phyloP scores from a whole-genome alignment of 1,140 invertebrate species.

The Tribolium madens region DNA sequence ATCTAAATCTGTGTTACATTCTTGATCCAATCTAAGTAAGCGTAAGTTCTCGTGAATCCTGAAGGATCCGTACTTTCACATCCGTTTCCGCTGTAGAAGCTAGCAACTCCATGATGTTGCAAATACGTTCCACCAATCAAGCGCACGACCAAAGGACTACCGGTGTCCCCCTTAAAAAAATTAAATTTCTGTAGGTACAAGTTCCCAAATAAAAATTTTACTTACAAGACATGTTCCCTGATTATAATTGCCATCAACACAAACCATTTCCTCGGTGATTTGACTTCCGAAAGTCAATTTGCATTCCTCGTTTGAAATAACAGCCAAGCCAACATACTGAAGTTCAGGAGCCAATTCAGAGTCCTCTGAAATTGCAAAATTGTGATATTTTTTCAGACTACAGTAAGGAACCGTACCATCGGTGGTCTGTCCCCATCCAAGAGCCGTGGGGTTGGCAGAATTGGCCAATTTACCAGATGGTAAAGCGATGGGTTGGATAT shows the following conservation, averaged over 20 bases:
- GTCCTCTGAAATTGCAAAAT: neutral
- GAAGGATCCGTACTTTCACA: slow-evolving; percentile 30
- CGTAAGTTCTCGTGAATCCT: slow-evolving; percentile 2
- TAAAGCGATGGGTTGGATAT: slow-evolving; percentile 21
- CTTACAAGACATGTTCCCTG: slow-evolving; percentile 12
- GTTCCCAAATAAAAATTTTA: neutral
- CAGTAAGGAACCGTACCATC: neutral
- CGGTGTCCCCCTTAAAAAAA: slow-evolving; percentile 11
- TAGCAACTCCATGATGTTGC: neutral
- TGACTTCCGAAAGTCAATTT: slow-evolving; percentile 1
- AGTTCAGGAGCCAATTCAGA: neutral
- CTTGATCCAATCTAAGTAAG: slow-evolving; percentile 18
- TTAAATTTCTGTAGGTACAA: no score
- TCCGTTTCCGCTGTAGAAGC: slow-evolving; percentile 19
- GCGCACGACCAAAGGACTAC: slow-evolving; percentile 14
- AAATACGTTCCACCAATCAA: neutral
- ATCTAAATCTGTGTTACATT: neutral
- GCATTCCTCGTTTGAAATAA: slow-evolving; percentile 4
- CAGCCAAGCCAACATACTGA: neutral
- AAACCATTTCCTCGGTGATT: slow-evolving; percentile 12
- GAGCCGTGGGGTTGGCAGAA: slow-evolving; percentile 1
- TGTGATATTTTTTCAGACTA: neutral
- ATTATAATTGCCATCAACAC: slow-evolving; percentile 24
- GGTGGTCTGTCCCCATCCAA: slow-evolving; percentile 13
- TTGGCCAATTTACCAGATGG: neutral